Conservation (phyloP, 1,140 invertebrate species). For the Arion vulgaris region DNA sequence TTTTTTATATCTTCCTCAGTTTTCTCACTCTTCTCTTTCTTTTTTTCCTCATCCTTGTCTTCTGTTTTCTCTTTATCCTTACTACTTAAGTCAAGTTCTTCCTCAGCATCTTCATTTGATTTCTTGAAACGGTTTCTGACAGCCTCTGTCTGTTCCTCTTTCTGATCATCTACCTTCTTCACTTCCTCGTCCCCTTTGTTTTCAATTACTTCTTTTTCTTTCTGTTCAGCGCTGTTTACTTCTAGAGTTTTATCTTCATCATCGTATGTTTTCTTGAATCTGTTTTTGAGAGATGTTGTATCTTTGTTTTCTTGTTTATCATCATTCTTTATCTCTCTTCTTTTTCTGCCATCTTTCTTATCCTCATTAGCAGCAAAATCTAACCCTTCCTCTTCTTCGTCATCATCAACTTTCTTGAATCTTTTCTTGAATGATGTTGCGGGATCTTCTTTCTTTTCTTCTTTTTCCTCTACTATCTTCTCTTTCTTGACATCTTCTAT, state of each 20-base stretch:
- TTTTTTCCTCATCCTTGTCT: constrained; percentile 34
- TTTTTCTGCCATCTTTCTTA: constrained; percentile 23
- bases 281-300: constrained; percentile 17
- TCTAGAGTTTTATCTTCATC: constrained; percentile 37
- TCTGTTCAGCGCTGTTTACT: constrained; percentile 22
- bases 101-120: constrained; percentile 19
- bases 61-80: constrained; percentile 9
- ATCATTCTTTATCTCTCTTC: constrained; percentile 34
- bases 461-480: not conserved
- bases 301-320: constrained; percentile 35
- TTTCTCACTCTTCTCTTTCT: constrained; percentile 31
- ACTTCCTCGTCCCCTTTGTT: constrained; percentile 34
- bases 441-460: constrained; percentile 11
- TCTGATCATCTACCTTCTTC: constrained; percentile 27
- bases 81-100: constrained; percentile 1
- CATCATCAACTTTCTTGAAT: constrained; percentile 22
- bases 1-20: constrained; percentile 33
- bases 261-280: constrained; percentile 40
- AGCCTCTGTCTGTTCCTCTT: constrained; percentile 31
- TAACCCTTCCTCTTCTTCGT: constrained; percentile 30
- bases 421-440: not conserved
- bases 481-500: constrained; percentile 21
- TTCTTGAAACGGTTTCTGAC: constrained; percentile 36
- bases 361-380: constrained; percentile 27
- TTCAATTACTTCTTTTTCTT: constrained; percentile 32